These are phyloP conservation scores for Chaenodraco wilsoni DNA, from an alignment of 2,797 vertebrate genomes.

Conservation along the genomic window DNA sequence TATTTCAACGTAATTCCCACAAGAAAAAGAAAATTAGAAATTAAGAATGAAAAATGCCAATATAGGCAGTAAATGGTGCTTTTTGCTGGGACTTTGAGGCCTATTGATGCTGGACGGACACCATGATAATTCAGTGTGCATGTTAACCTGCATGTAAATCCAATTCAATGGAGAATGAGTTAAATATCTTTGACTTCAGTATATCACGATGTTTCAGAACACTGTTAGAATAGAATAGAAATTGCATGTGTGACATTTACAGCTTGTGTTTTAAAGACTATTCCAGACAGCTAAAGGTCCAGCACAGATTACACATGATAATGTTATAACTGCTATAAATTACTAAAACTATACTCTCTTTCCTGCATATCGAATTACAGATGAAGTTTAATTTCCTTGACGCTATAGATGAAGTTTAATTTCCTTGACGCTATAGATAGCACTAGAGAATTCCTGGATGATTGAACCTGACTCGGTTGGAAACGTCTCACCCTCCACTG, in stretches of 20 bases:
- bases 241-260: not conserved
- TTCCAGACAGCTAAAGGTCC: not conserved
- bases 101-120: not conserved
- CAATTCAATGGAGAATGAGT: not conserved
- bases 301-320: not conserved
- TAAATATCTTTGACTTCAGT: not conserved
- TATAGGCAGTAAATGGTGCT: not conserved
- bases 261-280: too few relatives aligned
- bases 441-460: not conserved
- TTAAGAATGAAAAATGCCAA: not conserved
- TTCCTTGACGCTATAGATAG: too few relatives aligned
- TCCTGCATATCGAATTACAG: too few relatives aligned
- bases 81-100: not conserved
- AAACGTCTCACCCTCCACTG: constrained; percentile 19
- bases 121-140: not conserved
- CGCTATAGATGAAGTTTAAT: too few relatives aligned
- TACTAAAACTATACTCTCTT: too few relatives aligned
- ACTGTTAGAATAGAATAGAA: not conserved
- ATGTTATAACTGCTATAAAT: not conserved
- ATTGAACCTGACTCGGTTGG: constrained; percentile 9
- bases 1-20: not conserved
- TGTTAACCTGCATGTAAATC: not conserved
- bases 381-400: too few relatives aligned
- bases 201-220: not conserved
- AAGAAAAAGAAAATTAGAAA: not conserved